Base-by-base conservation (phyloP, 1,140 invertebrate species). In the Drosophila sechellia region DNA sequence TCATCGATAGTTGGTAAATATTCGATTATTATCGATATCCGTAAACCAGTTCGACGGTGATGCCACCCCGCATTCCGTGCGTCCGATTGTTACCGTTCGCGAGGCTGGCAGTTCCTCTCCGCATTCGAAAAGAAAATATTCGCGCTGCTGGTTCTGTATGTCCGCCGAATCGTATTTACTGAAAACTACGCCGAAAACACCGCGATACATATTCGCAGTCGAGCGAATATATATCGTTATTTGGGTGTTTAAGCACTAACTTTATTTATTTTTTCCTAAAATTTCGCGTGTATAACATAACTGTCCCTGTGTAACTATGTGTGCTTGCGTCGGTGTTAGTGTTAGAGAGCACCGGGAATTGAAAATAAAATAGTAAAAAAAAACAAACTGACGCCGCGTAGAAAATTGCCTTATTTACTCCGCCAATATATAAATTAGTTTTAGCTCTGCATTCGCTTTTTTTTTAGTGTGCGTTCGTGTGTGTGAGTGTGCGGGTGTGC, bases 401-500 rank as follows among this genome's bases (percentile, higher is more conserved):
- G 52, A 50, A 70, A 56, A 59, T 50, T 71, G 48, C 59, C 46
- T 58, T 59, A 71, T 72, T 72, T 72, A 71, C 69, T 72, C 43
- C 45, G 43, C 22, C 37, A 39, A 10, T 43, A 20, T 35, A 34
- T 52, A 12, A 35, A 52, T 52, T 52, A 35, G 49, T 49, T 15
- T 22, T 57, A 31, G 35, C 8, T 12, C 31, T 48, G 15, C 34
- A 31, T 11, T 43, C 35, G 35, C 35, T 72, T 71, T 71, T 64
- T 72, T 72, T 59, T 37, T 48, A n/a, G 68, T 53, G 65, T 70
- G 35, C 65, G 65, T 71, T 57, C 27, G 50, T 60, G 46, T 68
- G 66, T 39, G 52, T 71, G 31, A 25, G 49, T 54, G 48, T 50
- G 48, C 48, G 48, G 48, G 59, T 35, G 25, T 64, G 52, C 43